Evolutionary conservation across 2,113 vertebrate genomes (phyloP), one percentile per base, ranked within the genome.

Genomic region (Helogale parvula): DNA sequence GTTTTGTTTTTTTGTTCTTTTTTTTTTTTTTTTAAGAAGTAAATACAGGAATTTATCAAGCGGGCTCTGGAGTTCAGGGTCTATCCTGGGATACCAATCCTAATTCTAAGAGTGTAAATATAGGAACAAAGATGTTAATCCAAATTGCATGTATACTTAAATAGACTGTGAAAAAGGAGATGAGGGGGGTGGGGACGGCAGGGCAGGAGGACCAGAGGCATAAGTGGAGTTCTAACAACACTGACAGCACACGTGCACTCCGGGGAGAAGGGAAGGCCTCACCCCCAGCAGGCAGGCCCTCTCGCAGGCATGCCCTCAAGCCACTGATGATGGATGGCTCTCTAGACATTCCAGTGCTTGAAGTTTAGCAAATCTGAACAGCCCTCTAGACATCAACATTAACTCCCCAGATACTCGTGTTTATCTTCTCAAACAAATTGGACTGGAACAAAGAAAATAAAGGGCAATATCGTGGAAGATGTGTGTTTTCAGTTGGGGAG

Each of bases 341-440:
- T 76, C 84, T 72, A 38, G 85, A 96, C 71, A n/a, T 31, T 10
- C 35, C 45, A 16, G 0, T 63, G 93, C 88, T 96, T 90, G 57
- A 94, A 69, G 82, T 77, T 96, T 15, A 93, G 45, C 88, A 96
- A 93, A 90, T 82, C 89, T 71, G 60, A 94, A 74, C 17, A 47
- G 47, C 41, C n/a, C 77, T 90, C 71, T 45, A 79, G 91, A 85
- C 19, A 68, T 38, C n/a, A 60, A 31, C 52, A 72, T 54, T 41
- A 50, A 91, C 19, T 95, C 7, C 77, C 60, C 31, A 74, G 68
- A 57, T 29, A 33, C 10, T 89, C 50, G 29, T 60, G 52, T 38
- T 65, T 52, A 63, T 76, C 80, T 95, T 93, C 41, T 38, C 72
- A 91, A 93, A 63, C 27, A 92, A 88, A 96, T 12, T 57, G 84